Evolutionary conservation across 2,113 vertebrate species (phyloP), one percentile per base, ranked within the genome.

Genomic region (Coptodon rendalli): DNA sequence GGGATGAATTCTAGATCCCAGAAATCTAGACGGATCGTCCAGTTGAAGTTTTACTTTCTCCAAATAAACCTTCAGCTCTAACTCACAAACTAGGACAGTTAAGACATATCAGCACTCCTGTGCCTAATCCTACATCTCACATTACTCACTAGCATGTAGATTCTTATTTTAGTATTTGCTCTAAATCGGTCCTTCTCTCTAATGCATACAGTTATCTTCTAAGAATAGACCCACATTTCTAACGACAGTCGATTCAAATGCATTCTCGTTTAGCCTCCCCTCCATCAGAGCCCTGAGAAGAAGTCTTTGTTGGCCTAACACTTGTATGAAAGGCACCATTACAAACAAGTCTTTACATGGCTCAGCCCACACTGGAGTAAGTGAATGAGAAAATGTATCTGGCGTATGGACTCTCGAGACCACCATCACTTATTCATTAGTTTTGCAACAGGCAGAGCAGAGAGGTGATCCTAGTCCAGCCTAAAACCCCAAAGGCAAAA

Each of bases 261-360:
- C 9, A 11, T 17, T 29, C 17, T 59, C 59, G 19, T 63, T 43
- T 13, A 31, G 50, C 56, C 56, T 85, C 22, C 5, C 7, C 27
- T 57, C 5, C 17, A 52, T 71, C 40, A 52, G 9, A 63, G 57
- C 19, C 22, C n/a, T 80, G 16, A 2, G 6, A 89, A 63, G 78
- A 27, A 56, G 53, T n/a, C 73, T 78, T 52, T 76, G 31, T 89
- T 63, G 88, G 78, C 45, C 43, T 76, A 81, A 83, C 38, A 45
- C 76, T 68, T 82, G 88, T 54, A 78, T 91, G 80, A 89, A 86
- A 76, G 71, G 31, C 5, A 5, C 59, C 87, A 82, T 80, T 80
- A 90, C 79, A 84, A 87, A 80, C 88, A 48, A 40, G 81, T 81
- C 82, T 80, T 94, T 82, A 81, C 91, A 89, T 50, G 78, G 19